Evolutionary conservation across 2,888 invertebrate species (phyloP), one percentile per base, ranked within the genome.

Genomic region (Megamerina dolium): DNA sequence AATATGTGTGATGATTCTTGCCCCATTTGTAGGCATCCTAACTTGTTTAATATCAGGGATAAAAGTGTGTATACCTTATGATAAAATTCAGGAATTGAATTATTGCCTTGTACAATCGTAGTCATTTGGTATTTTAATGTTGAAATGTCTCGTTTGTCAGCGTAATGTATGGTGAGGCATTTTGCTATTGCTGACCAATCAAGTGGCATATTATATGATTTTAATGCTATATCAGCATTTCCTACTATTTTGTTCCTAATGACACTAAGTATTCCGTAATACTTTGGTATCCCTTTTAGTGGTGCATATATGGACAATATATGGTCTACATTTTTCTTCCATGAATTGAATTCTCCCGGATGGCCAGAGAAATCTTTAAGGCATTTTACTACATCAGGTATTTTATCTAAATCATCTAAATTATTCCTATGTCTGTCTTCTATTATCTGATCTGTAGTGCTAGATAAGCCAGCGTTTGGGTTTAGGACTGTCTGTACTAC

Each of bases 81-180:
- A 17, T 34, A 34, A n/a, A 34, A 34, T 10, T 34, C 34, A 9
- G 17, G 18, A 10, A 34, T 34, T 6, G 18, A 17, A 17, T 34
- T 34, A 17, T 34, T 34, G 6, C 17, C 34, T 34, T 34, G 34
- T 19, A 34, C 18, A 6, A 34, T 9, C 5, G 34, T 34, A 4
- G 36, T 36, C 36, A 36, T 36, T 14, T 36, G 36, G 36, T n/a
- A n/a, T n/a, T n/a, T n/a, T n/a, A n/a, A 6, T n/a, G 17, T 6
- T 34, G 34, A 14, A 10, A 34, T 19, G n/a, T 34, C 34, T 6
- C 17, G 17, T 17, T 34, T 34, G 6, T 18, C 34, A 5, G 34
- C 34, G n/a, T 34, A 34, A 34, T n/a, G n/a, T 34, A 34, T n/a
- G 14, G n/a, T n/a, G n/a, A n/a, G n/a, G n/a, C n/a, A n/a, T n/a